phyloP scores from a whole-genome alignment of 2,797 vertebrate genomes.

The Chaetodon trifasciatus region DNA sequence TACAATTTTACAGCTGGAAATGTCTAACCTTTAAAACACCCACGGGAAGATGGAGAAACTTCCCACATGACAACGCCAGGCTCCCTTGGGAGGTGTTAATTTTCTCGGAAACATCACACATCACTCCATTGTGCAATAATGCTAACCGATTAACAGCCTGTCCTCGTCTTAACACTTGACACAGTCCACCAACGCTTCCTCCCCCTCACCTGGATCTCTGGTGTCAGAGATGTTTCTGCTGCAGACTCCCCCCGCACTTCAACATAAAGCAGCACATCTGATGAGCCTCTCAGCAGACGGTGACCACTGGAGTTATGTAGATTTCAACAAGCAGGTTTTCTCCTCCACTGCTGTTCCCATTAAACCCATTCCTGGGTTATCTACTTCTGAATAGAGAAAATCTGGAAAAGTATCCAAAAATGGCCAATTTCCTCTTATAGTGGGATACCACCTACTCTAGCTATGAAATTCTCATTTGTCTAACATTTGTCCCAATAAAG shows the following conservation, averaged over 20 bases:
- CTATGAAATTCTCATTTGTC: not conserved
- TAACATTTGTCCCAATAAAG: constrained; percentile 11
- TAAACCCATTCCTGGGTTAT: constrained; percentile 8
- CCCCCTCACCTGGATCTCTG: constrained; percentile 31
- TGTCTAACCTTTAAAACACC: not conserved
- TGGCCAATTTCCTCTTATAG: not conserved
- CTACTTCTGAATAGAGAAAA: not conserved
- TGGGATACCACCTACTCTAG: not conserved
- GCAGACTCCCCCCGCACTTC: constrained; percentile 9
- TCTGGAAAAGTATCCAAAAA: constrained; percentile 10
- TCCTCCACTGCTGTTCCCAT: not conserved
- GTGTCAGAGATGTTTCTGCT: constrained; percentile 17
- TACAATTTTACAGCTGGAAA: constrained; percentile 30
- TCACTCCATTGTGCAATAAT: constrained; percentile 5
- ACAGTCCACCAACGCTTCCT: constrained; percentile 1
- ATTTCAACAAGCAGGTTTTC: constrained; percentile 3
- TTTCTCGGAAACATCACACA: constrained; percentile 24
- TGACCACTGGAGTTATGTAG: not conserved
- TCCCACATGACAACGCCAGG: constrained; percentile 5
- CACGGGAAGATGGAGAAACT: constrained; percentile 12
- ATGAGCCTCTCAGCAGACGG: constrained; percentile 2
- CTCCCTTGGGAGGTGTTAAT: constrained; percentile 16
- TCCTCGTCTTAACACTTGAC: constrained; percentile 14
- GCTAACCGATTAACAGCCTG: constrained; percentile 16
- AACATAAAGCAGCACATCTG: constrained; percentile 9